Percentiles rank a stretch among this genome's conserved stretches.
Evolutionary conservation across 2,888 invertebrate species (phyloP).

Genomic region (Exocentrus adspersus): DNA sequence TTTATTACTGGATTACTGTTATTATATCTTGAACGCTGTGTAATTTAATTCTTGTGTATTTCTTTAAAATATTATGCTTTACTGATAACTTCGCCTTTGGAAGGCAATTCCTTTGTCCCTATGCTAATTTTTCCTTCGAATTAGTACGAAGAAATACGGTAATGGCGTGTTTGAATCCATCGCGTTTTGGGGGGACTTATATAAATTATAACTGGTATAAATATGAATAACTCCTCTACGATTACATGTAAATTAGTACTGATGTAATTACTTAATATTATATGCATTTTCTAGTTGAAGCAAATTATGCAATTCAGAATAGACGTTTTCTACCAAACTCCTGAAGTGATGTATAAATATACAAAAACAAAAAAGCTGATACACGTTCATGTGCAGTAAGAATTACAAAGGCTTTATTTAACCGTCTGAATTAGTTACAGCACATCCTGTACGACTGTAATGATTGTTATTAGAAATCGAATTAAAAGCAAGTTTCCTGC

Average conservation of each 20-base stretch:
- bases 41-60: slow-evolving; percentile 38
- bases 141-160: not conserved
- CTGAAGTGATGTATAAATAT: no score
- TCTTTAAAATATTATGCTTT: slow-evolving; percentile 23
- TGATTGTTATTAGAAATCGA: slow-evolving; percentile 6
- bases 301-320: not conserved
- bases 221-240: not conserved
- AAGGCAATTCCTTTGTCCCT: slow-evolving; percentile 34
- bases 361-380: no score
- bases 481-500: slow-evolving; percentile 5
- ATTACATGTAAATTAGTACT: not conserved
- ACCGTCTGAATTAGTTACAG: not conserved
- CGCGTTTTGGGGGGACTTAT: not conserved
- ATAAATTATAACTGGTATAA: not conserved
- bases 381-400: no score
- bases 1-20: slow-evolving; percentile 41
- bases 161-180: not conserved
- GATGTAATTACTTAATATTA: not conserved
- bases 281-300: not conserved
- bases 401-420: not conserved
- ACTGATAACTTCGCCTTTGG: slow-evolving; percentile 34
- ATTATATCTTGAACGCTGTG: slow-evolving; percentile 34
- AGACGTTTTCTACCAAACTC: no score
- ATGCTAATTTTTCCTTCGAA: slow-evolving; percentile 30
- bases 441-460: not conserved